These are phyloP conservation scores for Varanus komodoensis DNA, from an alignment of 2,113 vertebrate genomes.

Conservation along the genomic window DNA sequence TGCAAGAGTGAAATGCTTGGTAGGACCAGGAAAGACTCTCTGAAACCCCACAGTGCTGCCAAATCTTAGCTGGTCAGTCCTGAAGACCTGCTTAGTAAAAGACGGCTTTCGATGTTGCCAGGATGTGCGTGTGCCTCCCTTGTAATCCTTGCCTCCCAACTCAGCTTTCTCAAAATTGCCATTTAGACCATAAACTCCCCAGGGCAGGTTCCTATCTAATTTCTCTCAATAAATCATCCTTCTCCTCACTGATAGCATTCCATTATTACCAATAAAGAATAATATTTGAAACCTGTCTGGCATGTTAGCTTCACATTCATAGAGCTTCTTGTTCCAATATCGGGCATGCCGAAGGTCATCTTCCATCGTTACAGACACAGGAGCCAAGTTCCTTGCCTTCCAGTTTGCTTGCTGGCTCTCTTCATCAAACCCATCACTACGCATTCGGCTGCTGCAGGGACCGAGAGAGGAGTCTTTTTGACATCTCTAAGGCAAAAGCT, in stretches of 20 bases:
- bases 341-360: conserved; percentile 86
- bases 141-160: too few species aligned
- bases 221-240: neutral
- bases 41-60: neutral
- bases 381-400: conserved; percentile 66
- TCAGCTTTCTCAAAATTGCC: neutral
- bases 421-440: conserved; percentile 89
- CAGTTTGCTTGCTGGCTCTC: conserved; percentile 77
- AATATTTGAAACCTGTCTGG: conserved; percentile 87
- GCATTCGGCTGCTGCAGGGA: conserved; percentile 85
- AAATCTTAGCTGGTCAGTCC: neutral
- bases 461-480: conserved; percentile 43
- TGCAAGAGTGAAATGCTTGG: neutral
- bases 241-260: neutral
- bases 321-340: conserved; percentile 92
- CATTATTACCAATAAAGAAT: neutral
- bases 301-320: conserved; percentile 92
- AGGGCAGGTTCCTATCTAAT: neutral
- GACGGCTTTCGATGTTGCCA: neutral
- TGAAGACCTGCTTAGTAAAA: neutral
- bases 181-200: neutral
- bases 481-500: neutral
- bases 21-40: neutral
- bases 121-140: neutral
- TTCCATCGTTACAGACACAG: conserved; percentile 74